Conservation (phyloP, 2,113 vertebrate species). For the Seriola quinqueradiata region DNA sequence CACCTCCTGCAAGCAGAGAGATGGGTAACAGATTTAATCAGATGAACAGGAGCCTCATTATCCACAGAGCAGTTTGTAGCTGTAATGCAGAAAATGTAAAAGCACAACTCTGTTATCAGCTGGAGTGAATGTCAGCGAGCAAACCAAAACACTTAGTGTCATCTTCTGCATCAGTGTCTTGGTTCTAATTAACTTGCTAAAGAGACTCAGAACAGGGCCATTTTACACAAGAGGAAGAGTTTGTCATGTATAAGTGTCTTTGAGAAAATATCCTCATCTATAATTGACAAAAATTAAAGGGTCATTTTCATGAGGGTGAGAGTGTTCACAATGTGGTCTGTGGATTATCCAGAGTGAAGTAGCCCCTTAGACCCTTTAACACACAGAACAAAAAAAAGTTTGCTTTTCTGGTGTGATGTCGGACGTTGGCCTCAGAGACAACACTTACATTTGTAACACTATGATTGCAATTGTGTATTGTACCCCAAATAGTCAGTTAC, state of each 20-base stretch:
- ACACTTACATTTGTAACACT: neutral
- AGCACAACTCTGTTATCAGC: constrained; percentile 22
- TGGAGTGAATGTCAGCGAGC: constrained; percentile 7
- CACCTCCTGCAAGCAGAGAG: constrained; percentile 22
- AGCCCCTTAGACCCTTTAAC: neutral
- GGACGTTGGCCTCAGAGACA: neutral
- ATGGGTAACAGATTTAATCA: constrained; percentile 13
- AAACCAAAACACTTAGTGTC: constrained; percentile 20
- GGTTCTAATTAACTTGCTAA: constrained; percentile 41
- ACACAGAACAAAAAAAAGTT: neutral
- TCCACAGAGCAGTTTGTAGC: constrained; percentile 14
- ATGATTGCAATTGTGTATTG: neutral
- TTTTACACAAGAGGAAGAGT: neutral
- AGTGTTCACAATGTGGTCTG: neutral
- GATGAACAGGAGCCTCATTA: constrained; percentile 38
- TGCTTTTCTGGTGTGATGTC: neutral
- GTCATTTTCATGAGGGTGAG: neutral
- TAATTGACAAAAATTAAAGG: constrained; percentile 3
- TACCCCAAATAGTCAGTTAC: neutral
- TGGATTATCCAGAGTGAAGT: neutral
- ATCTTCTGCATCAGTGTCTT: constrained; percentile 25
- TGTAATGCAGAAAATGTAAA: constrained; percentile 43
- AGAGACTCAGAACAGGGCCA: constrained; percentile 9
- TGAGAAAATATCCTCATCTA: neutral
- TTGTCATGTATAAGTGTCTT: neutral